Evolutionary conservation across 2,113 vertebrate species (phyloP).

Genomic region (Lasiurus cinereus): DNA sequence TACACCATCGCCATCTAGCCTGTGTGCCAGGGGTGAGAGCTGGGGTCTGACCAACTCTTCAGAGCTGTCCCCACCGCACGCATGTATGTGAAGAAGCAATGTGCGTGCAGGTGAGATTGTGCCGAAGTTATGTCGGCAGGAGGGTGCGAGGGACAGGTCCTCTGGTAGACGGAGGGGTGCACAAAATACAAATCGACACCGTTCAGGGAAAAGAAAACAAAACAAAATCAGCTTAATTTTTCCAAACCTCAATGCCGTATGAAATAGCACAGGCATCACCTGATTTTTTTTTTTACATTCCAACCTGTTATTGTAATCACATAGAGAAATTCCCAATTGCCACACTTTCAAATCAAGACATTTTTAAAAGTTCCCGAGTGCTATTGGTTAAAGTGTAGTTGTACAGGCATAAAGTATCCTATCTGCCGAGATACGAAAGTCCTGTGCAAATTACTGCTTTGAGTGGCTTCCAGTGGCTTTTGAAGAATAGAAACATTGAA

Average conservation of each 20-base stretch:
- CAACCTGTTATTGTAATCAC: slow-evolving; percentile 16
- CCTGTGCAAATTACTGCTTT: slow-evolving; percentile 64
- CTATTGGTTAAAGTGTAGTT: slow-evolving; percentile 32
- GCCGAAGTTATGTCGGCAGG: not conserved
- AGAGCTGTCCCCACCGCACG: not conserved
- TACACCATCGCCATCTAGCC: slow-evolving; percentile 77
- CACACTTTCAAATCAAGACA: slow-evolving; percentile 33
- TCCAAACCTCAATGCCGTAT: not conserved
- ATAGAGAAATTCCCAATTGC: slow-evolving; percentile 19
- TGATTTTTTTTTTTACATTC: not conserved
- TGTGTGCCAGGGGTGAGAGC: slow-evolving; percentile 77
- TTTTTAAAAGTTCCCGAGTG: slow-evolving; percentile 55
- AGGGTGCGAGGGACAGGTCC: not conserved
- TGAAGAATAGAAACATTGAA: slow-evolving; percentile 58
- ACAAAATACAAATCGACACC: not conserved
- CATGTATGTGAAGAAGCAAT: slow-evolving; percentile 48
- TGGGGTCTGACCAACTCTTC: slow-evolving; percentile 74
- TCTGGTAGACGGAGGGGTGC: not conserved
- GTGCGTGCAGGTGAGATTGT: slow-evolving; percentile 21
- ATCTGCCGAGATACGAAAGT: slow-evolving; percentile 44
- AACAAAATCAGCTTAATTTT: slow-evolving; percentile 19
- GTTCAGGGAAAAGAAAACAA: not conserved
- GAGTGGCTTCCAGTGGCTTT: slow-evolving; percentile 50
- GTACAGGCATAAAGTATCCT: not conserved
- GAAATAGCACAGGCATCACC: slow-evolving; percentile 10